Percentiles rank a stretch among this genome's conserved stretches.
Conservation (phyloP, 2,113 vertebrate genomes). For the Noturus placidus region DNA sequence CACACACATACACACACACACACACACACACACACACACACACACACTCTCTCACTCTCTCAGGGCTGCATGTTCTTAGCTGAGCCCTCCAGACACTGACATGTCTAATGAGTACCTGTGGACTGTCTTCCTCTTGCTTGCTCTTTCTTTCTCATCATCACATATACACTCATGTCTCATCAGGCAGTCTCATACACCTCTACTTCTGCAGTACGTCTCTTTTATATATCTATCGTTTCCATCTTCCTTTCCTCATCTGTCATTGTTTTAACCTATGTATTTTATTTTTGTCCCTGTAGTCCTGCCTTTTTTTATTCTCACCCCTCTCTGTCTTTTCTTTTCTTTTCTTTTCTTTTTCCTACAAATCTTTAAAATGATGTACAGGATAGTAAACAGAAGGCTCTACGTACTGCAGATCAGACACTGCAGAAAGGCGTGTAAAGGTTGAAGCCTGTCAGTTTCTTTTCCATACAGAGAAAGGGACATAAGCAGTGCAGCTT, state of each 20-base stretch:
- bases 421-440: background rate
- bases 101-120: conserved; percentile 44
- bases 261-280: background rate
- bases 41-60: background rate
- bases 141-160: background rate
- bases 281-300: background rate
- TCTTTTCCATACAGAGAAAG: background rate
- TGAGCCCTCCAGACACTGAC: conserved; percentile 34
- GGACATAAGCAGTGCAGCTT: background rate
- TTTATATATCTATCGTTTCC: background rate
- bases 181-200: background rate
- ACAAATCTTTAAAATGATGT: conserved; percentile 11
- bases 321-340: background rate
- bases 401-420: background rate
- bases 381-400: conserved; percentile 11
- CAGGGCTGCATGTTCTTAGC: conserved; percentile 27
- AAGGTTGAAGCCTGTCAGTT: conserved; percentile 1
- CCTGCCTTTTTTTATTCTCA: background rate
- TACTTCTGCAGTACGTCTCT: background rate
- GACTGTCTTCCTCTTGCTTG: conserved; percentile 14
- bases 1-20: conserved; percentile 19
- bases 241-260: background rate
- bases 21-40: conserved; percentile 7
- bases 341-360: background rate
- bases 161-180: background rate